These are phyloP conservation scores for Nematolebias whitei DNA, from an alignment of 2,113 vertebrate species.

Conservation along the genomic window DNA sequence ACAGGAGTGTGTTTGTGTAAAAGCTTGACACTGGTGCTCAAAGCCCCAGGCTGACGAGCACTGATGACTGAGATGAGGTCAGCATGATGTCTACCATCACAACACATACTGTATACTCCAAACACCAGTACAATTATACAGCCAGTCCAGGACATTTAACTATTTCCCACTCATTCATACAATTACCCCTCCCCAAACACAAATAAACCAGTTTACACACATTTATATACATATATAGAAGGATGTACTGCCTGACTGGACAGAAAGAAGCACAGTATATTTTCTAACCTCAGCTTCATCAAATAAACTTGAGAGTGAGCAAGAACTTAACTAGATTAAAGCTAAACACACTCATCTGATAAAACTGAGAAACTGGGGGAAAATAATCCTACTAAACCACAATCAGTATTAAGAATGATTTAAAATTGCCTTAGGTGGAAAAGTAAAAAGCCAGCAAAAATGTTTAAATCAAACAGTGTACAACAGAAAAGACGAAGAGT, in stretches of 20 bases:
- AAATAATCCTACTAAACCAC: constrained; percentile 20
- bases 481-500: not conserved
- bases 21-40: constrained; percentile 49
- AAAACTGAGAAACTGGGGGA: constrained; percentile 28
- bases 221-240: constrained; percentile 45
- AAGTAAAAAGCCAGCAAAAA: constrained; percentile 31
- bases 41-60: constrained; percentile 59
- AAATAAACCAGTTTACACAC: constrained; percentile 17
- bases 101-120: constrained; percentile 44
- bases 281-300: constrained; percentile 26
- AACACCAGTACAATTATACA: constrained; percentile 30
- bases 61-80: constrained; percentile 64
- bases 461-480: constrained; percentile 30
- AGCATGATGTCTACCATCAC: constrained; percentile 65
- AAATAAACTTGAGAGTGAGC: constrained; percentile 35
- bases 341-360: constrained; percentile 9
- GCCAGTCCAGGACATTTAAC: constrained; percentile 1
- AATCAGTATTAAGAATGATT: constrained; percentile 25
- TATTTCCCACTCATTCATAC: not conserved
- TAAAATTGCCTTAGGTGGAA: constrained; percentile 33
- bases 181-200: not conserved
- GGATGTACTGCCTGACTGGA: constrained; percentile 48
- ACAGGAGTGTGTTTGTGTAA: constrained; percentile 58
- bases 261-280: constrained; percentile 60
- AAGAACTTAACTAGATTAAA: constrained; percentile 36